Conservation (phyloP, 2,113 vertebrate species). For the Istiophorus platypterus region DNA sequence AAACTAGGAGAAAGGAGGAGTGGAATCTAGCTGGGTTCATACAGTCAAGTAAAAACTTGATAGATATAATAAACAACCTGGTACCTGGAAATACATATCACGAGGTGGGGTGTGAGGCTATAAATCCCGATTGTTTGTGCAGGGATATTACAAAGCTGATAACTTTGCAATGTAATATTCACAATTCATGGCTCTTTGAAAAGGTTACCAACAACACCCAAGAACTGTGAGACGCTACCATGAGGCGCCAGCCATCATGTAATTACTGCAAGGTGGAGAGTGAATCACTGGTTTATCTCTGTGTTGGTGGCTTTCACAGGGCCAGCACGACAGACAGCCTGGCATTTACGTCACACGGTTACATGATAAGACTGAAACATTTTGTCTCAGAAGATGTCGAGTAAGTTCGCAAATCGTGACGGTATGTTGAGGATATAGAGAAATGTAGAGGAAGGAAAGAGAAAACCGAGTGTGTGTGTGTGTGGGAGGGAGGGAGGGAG, state of each 20-base stretch:
- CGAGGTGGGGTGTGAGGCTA: neutral
- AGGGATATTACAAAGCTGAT: conserved; percentile 6
- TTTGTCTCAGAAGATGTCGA: neutral
- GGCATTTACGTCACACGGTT: neutral
- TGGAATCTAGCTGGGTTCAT: conserved; percentile 26
- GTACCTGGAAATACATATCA: neutral
- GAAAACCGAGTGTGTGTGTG: neutral
- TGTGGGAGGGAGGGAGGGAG: neutral
- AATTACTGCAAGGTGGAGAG: conserved; percentile 26
- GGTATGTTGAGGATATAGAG: too few species aligned
- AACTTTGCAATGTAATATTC: conserved; percentile 18
- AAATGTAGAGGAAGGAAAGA: neutral
- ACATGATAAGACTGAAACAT: neutral
- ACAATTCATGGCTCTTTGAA: conserved; percentile 30
- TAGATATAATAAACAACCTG: conserved; percentile 30
- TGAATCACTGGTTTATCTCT: conserved; percentile 6
- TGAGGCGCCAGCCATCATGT: conserved; percentile 7
- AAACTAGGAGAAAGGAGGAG: conserved; percentile 29
- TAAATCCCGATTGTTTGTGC: conserved; percentile 5
- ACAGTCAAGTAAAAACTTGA: conserved; percentile 23
- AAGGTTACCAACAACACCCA: conserved; percentile 26
- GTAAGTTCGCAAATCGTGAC: neutral
- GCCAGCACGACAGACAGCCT: neutral
- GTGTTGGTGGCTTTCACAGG: neutral
- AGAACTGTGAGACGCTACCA: conserved; percentile 11